Conservation (phyloP, 2,888 invertebrate species). For the Scrobipalpa costella region DNA sequence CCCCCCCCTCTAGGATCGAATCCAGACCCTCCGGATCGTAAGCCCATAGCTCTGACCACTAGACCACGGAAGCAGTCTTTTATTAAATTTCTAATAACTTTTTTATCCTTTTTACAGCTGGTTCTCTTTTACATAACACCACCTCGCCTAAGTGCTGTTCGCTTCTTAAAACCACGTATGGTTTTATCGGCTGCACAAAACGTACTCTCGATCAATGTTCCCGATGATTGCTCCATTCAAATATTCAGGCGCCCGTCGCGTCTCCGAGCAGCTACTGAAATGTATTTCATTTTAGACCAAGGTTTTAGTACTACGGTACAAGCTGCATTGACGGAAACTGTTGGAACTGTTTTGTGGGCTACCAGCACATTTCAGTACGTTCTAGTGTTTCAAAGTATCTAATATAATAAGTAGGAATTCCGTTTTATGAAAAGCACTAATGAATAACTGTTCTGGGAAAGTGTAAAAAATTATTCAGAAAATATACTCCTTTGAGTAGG, state of each 20-base stretch:
- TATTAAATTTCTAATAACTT: too few species aligned
- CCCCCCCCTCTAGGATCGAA: too few species aligned
- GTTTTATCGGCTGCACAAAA: slow-evolving; percentile 68
- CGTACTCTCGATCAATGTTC: slow-evolving; percentile 48
- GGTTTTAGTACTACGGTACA: slow-evolving; percentile 12
- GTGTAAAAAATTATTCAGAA: too few species aligned
- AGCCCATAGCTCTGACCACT: too few species aligned
- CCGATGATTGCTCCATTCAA: slow-evolving; percentile 53
- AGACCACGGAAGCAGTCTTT: too few species aligned
- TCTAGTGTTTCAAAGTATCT: not conserved
- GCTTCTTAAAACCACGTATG: slow-evolving; percentile 76
- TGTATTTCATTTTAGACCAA: slow-evolving; percentile 17
- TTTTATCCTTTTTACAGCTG: slow-evolving; percentile 39
- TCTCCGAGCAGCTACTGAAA: not conserved
- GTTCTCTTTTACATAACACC: slow-evolving; percentile 40
- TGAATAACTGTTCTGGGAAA: not conserved
- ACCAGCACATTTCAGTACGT: not conserved
- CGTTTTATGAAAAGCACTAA: not conserved
- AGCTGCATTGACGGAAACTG: not conserved
- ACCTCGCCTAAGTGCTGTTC: slow-evolving; percentile 69
- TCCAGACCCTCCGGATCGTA: too few species aligned
- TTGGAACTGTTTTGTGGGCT: not conserved
- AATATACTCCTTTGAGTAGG: too few species aligned
- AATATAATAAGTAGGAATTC: not conserved
- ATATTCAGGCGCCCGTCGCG: slow-evolving; percentile 39